Evolutionary conservation across 2,888 invertebrate genomes (phyloP).

Genomic region (Chymomyza procnemis): DNA sequence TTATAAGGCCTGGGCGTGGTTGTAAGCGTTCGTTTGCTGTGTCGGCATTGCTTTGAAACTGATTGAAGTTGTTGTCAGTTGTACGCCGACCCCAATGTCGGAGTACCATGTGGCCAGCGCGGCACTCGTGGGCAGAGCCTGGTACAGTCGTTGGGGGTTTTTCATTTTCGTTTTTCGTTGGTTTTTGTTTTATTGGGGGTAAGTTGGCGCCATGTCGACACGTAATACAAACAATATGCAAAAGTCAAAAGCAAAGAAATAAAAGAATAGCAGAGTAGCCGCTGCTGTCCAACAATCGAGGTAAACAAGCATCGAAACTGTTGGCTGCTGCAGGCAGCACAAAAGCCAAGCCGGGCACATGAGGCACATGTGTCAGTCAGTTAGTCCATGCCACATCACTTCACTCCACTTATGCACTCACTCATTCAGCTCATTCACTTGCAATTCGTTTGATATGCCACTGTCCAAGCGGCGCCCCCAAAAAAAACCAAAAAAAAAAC

Average conservation of each 20-base stretch:
- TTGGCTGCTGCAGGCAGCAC: not conserved
- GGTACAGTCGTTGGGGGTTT: too few relatives aligned
- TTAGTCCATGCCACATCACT: not conserved
- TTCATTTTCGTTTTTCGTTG: too few relatives aligned
- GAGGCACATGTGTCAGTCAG: not conserved
- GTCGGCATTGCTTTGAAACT: constrained; percentile 67
- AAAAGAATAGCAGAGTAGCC: not conserved
- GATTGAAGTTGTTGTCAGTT: constrained; percentile 71
- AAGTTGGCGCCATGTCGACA: constrained; percentile 40
- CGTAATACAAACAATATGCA: constrained; percentile 68
- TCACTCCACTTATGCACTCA: not conserved
- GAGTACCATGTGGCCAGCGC: too few relatives aligned
- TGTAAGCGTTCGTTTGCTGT: not conserved
- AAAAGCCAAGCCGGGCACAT: not conserved
- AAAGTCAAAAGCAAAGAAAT: not conserved
- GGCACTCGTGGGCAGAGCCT: not conserved
- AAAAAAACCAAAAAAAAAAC: not conserved
- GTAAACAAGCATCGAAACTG: not conserved
- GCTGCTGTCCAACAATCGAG: not conserved
- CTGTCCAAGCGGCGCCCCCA: not conserved
- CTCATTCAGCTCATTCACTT: too few relatives aligned
- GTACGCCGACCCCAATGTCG: constrained; percentile 15
- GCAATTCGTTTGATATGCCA: not conserved
- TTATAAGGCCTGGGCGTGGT: not conserved
- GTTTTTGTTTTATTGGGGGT: not conserved